Base-by-base conservation (phyloP, 2,888 invertebrate species). In the Plebejus argus region DNA sequence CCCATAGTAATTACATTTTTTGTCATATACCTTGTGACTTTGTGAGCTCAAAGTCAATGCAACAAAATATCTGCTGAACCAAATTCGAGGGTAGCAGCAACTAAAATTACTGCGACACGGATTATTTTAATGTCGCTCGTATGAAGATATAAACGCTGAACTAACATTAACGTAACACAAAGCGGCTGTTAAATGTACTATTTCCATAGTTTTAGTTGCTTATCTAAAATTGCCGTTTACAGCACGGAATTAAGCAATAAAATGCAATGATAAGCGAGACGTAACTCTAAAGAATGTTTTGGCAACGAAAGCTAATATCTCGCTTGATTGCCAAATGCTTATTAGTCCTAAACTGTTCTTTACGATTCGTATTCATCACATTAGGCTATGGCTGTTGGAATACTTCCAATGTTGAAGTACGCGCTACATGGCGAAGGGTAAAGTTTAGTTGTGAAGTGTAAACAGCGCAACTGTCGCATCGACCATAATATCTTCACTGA, bases 301-400 rank as follows among this genome's bases (percentile, higher is more conserved):
- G 80, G 80, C 80, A 80, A 58, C 78, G 78, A 77, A 70, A 78
- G 78, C 81, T 80, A 79, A 80, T 80, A 79, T 72, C 78, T 76
- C 78, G 78, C 78, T 78, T 80, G 78, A 81, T 81, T 79, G 81
- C 81, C 80, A 81, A 81, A 80, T 78, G 79, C 78, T 80, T 80
- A 80, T 80, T 80, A 79, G 79, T 78, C 77, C 76, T 77, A 75
- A 80, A 78, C 78, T 61, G 61, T 79, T 78, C 78, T 79, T 79
- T 79, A 78, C 76, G 76, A 79, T 79, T 79, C 74, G 74, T 71
- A 76, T 79, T 79, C 77, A 79, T 78, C 78, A 70, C 76, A 79
- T 78, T 49, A 79, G 76, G 76, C 79, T 58, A 77, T 72, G 76
- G 71, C 76, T 70, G 74, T 79, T 79, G 79, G 79, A 79, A 79